A percentile compares a stretch with the other conserved stretches of the same genome.
These are phyloP conservation scores for Cinara cedri DNA, from an alignment of 2,888 invertebrate species.

Conservation along the genomic window DNA sequence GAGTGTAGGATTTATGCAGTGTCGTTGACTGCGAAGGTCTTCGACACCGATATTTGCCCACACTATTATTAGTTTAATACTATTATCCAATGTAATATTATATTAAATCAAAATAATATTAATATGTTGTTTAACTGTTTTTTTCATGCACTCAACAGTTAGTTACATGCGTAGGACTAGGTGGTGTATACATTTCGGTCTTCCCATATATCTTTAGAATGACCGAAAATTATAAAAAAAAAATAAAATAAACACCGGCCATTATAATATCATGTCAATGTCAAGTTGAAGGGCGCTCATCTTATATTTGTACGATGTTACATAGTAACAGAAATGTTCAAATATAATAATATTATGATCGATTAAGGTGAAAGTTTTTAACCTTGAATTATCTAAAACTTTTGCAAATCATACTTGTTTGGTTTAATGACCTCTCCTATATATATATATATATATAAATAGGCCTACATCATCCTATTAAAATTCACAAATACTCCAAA, in stretches of 20 bases:
- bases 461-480: constrained; percentile 4
- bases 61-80: constrained; percentile 20
- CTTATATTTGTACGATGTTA: not conserved
- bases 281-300: constrained; percentile 20
- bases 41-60: constrained; percentile 31
- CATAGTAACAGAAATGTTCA: not conserved
- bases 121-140: not conserved
- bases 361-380: not conserved
- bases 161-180: not conserved
- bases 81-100: not conserved
- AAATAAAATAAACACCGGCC: not conserved
- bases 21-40: constrained; percentile 38
- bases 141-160: not conserved
- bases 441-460: too few species aligned
- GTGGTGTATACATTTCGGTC: not conserved
- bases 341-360: not conserved
- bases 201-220: not conserved
- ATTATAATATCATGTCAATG: not conserved
- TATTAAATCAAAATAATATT: constrained; percentile 1
- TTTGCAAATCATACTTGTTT: not conserved
- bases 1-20: constrained; percentile 1
- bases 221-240: constrained; percentile 5
- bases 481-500: not conserved
- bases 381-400: not conserved
- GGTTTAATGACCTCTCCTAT: constrained; percentile 22